Evolutionary conservation across 2,888 invertebrate genomes (phyloP).

Genomic region (Melinaea marsaeus): DNA sequence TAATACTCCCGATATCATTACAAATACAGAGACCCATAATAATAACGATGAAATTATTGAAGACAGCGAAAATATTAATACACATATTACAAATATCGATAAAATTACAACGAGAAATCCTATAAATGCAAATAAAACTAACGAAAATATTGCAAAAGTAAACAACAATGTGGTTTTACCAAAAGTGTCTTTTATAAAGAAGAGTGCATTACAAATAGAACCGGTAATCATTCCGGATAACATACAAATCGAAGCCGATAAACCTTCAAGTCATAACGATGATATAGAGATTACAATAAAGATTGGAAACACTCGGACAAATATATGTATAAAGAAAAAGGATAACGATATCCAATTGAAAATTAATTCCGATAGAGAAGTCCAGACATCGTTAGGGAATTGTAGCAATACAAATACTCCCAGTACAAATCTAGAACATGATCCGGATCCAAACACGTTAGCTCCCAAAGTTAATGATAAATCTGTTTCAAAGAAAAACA

Average conservation of each 20-base stretch:
- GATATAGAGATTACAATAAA: slow-evolving; percentile 66
- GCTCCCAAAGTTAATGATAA: neutral
- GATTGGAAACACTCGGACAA: slow-evolving; percentile 59
- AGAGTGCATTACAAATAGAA: slow-evolving; percentile 1
- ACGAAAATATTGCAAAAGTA: slow-evolving; percentile 5
- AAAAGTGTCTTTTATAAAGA: slow-evolving; percentile 6
- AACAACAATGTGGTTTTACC: neutral
- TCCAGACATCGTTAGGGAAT: slow-evolving; percentile 54
- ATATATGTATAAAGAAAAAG: slow-evolving; percentile 61
- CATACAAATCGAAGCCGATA: slow-evolving; percentile 30
- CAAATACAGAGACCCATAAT: slow-evolving; percentile 21
- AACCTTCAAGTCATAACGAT: slow-evolving; percentile 42
- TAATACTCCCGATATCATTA: slow-evolving; percentile 42
- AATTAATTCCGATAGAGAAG: slow-evolving; percentile 55
- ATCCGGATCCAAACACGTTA: neutral
- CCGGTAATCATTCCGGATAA: slow-evolving; percentile 5
- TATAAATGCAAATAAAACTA: slow-evolving; percentile 7
- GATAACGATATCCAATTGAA: slow-evolving; percentile 58
- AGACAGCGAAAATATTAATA: slow-evolving; percentile 14
- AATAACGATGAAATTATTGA: slow-evolving; percentile 8
- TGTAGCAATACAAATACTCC: slow-evolving; percentile 32
- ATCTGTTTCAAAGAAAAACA: slow-evolving; percentile 49
- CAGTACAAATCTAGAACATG: slow-evolving; percentile 23
- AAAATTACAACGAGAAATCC: slow-evolving; percentile 6
- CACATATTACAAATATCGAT: slow-evolving; percentile 4